These are phyloP conservation scores for Anneissia japonica DNA, from an alignment of 35 echinoderm and acorn worm genomes.

Conservation along the genomic window DNA sequence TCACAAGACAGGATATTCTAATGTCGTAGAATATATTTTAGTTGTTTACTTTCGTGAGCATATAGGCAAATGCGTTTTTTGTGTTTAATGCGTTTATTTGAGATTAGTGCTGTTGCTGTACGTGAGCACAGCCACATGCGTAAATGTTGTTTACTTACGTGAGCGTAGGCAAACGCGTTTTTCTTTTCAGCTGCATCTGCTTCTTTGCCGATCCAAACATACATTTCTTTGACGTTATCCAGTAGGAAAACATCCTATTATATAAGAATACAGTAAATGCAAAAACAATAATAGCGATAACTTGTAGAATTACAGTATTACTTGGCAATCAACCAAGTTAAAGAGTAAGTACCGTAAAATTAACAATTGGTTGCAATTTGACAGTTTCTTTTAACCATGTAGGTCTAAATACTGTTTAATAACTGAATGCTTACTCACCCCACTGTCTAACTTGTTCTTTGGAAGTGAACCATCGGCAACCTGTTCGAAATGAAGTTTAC, in stretches of 20 bases:
- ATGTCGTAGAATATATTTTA: neutral
- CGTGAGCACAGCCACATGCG: neutral
- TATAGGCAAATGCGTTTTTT: neutral
- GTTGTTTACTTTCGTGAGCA: too few species aligned
- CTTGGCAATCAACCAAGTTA: too few species aligned
- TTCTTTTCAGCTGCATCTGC: slow-evolving; percentile 58
- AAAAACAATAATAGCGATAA: too few species aligned
- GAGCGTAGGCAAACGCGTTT: slow-evolving; percentile 68
- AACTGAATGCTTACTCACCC: too few species aligned
- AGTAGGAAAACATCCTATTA: slow-evolving; percentile 84
- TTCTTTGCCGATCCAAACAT: slow-evolving; percentile 69
- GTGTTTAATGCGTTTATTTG: neutral
- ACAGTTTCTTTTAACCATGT: too few species aligned
- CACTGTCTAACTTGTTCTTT: neutral
- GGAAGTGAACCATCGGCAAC: neutral
- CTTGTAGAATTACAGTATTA: too few species aligned
- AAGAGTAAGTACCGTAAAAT: too few species aligned
- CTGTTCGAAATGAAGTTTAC: neutral
- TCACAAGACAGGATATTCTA: neutral
- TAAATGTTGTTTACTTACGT: slow-evolving; percentile 47
- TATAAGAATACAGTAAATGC: too few species aligned
- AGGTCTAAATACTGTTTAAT: too few species aligned
- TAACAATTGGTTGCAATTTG: too few species aligned
- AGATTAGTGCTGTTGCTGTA: neutral
- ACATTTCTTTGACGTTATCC: slow-evolving; percentile 59